Conservation (phyloP, 92 coral and sea anemone genomes). For the Metridium senile region DNA sequence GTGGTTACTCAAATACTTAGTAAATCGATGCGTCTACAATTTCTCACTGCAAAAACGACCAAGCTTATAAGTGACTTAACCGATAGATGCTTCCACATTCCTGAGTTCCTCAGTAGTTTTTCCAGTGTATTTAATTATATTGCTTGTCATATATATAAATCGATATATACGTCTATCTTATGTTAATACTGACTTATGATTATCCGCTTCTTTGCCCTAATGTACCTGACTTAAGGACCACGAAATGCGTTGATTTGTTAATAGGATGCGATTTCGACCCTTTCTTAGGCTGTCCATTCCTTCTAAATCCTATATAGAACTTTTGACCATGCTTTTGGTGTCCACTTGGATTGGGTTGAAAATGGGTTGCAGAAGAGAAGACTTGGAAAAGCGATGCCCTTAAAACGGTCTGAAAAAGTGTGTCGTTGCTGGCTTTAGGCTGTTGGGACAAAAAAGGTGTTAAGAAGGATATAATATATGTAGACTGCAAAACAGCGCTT, state of each 20-base stretch:
- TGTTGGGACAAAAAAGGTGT: background rate
- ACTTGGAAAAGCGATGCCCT: background rate
- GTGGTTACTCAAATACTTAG: too few relatives aligned
- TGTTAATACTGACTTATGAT: background rate
- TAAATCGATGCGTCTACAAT: too few relatives aligned
- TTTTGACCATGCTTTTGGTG: background rate
- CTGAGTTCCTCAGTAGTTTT: too few relatives aligned
- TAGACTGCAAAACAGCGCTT: too few relatives aligned
- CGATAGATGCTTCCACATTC: too few relatives aligned
- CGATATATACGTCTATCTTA: background rate
- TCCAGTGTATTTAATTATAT: too few relatives aligned
- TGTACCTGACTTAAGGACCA: background rate
- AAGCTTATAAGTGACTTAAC: too few relatives aligned
- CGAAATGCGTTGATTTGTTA: constrained; percentile 19
- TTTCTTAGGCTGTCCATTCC: constrained; percentile 22
- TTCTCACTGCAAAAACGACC: too few relatives aligned
- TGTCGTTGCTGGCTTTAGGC: background rate
- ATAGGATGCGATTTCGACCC: background rate
- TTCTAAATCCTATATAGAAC: constrained; percentile 2
- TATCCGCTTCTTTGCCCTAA: too few relatives aligned
- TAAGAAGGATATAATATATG: too few relatives aligned
- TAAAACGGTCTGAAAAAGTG: background rate
- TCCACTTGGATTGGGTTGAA: constrained; percentile 10
- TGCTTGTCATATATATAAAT: too few relatives aligned
- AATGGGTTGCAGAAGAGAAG: background rate